A percentile compares a stretch with the other conserved stretches of the same genome.
These are phyloP conservation scores for Pocillopora damicornis DNA, from an alignment of 64 coral and sea anemone species.

Conservation along the genomic window DNA sequence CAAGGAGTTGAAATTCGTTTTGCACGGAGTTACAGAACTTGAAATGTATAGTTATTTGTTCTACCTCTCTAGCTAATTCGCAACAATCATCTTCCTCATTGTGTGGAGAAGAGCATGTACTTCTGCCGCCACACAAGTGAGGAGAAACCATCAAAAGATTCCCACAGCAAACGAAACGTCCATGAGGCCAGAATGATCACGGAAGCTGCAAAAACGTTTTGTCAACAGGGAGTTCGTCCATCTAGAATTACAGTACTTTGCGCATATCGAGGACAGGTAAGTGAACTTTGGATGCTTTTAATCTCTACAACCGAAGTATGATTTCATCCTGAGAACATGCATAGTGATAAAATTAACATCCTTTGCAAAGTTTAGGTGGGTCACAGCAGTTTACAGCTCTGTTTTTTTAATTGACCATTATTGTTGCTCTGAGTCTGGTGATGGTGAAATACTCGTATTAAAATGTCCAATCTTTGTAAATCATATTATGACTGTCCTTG, in stretches of 20 bases:
- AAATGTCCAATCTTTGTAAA: no score
- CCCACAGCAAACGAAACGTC: conserved; percentile 72
- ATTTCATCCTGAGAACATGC: background rate
- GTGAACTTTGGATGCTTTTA: background rate
- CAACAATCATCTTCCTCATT: conserved; percentile 9
- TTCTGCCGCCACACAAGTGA: conserved; percentile 60
- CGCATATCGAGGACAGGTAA: conserved; percentile 83
- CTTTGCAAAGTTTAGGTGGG: no score
- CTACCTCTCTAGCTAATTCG: conserved; percentile 11
- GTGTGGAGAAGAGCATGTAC: conserved; percentile 51
- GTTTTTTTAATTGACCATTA: no score
- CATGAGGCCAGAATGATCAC: conserved; percentile 41
- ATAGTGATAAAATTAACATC: no score
- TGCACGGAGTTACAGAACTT: no score
- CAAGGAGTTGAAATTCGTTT: background rate
- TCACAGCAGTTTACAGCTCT: no score
- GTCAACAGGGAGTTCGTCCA: conserved; percentile 3
- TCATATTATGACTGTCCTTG: no score
- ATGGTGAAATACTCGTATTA: no score
- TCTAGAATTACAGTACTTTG: conserved; percentile 75
- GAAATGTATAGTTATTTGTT: background rate
- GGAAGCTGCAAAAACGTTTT: conserved; percentile 51
- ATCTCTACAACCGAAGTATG: background rate
- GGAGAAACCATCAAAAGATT: conserved; percentile 29
- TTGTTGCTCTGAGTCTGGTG: no score